These are phyloP conservation scores for Delphinapterus leucas DNA, from an alignment of 2,113 vertebrate genomes.

Conservation along the genomic window DNA sequence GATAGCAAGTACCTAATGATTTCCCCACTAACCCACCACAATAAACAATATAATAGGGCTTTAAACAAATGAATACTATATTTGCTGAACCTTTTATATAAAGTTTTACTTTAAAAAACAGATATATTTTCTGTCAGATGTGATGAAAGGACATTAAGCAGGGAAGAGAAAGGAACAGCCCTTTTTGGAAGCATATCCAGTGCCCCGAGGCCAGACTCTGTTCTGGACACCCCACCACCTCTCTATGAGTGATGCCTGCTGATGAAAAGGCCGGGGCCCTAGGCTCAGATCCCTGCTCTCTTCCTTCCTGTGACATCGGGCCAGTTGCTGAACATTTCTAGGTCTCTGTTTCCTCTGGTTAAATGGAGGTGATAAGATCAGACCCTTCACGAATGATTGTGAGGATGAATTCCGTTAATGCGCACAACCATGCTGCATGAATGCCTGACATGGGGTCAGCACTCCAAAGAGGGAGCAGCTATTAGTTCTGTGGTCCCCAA, in stretches of 20 bases:
- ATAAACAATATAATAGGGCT: not conserved
- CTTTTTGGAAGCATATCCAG: not conserved
- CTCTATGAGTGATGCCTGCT: not conserved
- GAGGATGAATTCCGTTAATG: not conserved
- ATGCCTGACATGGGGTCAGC: not conserved
- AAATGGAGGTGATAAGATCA: not conserved
- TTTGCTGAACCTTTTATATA: not conserved
- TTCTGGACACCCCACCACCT: not conserved
- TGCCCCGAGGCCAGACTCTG: not conserved
- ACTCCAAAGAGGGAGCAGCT: not conserved
- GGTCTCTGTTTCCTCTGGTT: not conserved
- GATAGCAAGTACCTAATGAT: not conserved
- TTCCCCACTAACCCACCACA: not conserved
- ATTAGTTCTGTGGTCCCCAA: not conserved
- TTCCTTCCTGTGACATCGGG: not conserved
- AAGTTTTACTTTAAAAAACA: not conserved
- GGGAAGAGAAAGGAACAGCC: not conserved
- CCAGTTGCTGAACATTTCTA: not conserved
- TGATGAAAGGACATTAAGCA: not conserved
- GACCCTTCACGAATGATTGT: not conserved
- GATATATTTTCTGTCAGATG: not conserved
- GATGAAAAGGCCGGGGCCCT: not conserved
- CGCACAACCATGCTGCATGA: accelerated
- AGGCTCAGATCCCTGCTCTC: not conserved
- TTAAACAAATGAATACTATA: not conserved